phyloP scores from a whole-genome alignment of 1,140 invertebrate genomes.

The Pteromalus puparum region DNA sequence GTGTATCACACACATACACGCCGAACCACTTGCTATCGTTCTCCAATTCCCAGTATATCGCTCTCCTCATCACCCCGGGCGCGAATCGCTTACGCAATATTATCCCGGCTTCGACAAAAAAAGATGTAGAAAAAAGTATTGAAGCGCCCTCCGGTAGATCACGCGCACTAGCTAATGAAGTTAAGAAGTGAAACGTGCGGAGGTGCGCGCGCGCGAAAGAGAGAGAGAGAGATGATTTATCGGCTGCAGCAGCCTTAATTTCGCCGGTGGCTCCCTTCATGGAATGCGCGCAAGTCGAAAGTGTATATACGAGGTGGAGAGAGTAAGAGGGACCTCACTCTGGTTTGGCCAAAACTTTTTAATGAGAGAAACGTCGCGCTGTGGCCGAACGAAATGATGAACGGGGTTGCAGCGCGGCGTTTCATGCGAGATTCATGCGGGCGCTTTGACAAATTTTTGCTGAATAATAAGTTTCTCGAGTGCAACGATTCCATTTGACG shows the following conservation, averaged over 20 bases:
- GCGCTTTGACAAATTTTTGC: too few relatives aligned
- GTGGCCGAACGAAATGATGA: background rate
- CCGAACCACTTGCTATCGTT: background rate
- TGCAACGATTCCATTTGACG: too few relatives aligned
- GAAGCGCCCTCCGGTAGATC: constrained; percentile 23
- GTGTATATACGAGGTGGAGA: background rate
- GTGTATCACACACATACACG: background rate
- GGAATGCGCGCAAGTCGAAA: constrained; percentile 8
- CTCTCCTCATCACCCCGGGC: background rate
- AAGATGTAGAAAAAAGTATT: background rate
- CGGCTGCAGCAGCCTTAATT: background rate
- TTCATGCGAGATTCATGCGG: too few relatives aligned
- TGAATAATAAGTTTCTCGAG: too few relatives aligned
- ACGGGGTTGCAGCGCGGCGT: background rate
- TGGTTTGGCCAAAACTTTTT: background rate
- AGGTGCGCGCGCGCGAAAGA: background rate
- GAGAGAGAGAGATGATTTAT: constrained; percentile 38
- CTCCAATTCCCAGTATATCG: constrained; percentile 15
- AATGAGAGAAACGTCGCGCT: constrained; percentile 5
- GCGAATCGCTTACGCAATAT: constrained; percentile 2
- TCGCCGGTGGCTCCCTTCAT: background rate
- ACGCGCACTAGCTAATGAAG: constrained; percentile 35
- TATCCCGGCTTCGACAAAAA: background rate
- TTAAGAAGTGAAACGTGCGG: constrained; percentile 8
- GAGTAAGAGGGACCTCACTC: background rate